These are phyloP conservation scores for Drosophila cyrtoloma DNA, from an alignment of 2,888 invertebrate species.

Conservation along the genomic window DNA sequence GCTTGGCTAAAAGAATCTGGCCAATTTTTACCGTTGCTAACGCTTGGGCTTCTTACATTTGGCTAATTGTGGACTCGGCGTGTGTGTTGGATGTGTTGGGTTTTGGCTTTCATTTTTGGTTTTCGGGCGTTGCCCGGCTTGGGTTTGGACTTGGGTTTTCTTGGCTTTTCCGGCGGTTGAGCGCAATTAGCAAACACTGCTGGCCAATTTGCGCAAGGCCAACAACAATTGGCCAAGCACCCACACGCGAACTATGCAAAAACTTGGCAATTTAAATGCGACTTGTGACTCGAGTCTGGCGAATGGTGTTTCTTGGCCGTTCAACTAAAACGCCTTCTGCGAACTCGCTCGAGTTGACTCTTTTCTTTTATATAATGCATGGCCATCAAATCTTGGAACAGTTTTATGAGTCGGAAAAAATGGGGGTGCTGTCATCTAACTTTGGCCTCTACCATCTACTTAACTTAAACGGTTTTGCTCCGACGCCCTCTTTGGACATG, in stretches of 20 bases:
- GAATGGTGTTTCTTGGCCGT: constrained; percentile 6
- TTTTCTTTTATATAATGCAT: constrained; percentile 12
- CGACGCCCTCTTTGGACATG: not conserved
- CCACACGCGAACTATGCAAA: constrained; percentile 24
- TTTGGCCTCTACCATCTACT: constrained; percentile 7
- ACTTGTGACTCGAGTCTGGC: constrained; percentile 3
- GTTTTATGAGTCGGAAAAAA: constrained; percentile 7
- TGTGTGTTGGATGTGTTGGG: constrained; percentile 4
- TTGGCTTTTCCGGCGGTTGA: constrained; percentile 56
- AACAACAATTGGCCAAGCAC: constrained; percentile 43
- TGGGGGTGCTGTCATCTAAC: not conserved
- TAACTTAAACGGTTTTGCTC: constrained; percentile 16
- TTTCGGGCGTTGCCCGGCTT: not conserved
- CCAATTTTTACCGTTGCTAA: constrained; percentile 37
- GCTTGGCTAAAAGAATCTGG: constrained; percentile 15
- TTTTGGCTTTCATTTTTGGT: not conserved
- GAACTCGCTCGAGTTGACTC: constrained; percentile 4
- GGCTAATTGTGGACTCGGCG: constrained; percentile 61
- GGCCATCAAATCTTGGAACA: constrained; percentile 23
- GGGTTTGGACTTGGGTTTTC: constrained; percentile 24
- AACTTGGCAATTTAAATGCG: constrained; percentile 38
- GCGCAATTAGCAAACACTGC: constrained; percentile 67
- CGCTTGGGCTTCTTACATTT: constrained; percentile 49
- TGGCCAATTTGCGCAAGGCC: constrained; percentile 72
- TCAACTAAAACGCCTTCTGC: constrained; percentile 37